These are phyloP conservation scores for Archips xylosteana DNA, from an alignment of 2,888 invertebrate species.

Conservation along the genomic window DNA sequence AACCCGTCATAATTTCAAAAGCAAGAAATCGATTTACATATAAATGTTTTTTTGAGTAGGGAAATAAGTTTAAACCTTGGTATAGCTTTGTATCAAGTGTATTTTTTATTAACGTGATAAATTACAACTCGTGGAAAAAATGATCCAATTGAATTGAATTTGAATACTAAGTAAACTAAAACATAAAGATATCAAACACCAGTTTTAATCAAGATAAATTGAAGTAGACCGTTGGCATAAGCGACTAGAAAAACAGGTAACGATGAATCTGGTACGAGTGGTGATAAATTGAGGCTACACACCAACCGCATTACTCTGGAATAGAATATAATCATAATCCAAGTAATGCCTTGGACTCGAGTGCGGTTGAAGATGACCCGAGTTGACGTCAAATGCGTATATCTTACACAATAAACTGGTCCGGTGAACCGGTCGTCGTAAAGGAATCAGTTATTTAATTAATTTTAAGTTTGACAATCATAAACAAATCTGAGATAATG, in stretches of 20 bases:
- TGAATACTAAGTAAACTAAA: neutral
- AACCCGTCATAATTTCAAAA: no score
- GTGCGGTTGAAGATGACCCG: neutral
- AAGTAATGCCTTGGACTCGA: neutral
- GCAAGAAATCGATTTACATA: no score
- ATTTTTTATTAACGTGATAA: neutral
- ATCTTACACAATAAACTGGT: constrained; percentile 21
- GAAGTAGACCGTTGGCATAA: neutral
- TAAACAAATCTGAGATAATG: constrained; percentile 5
- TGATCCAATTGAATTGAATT: neutral
- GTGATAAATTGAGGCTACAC: neutral
- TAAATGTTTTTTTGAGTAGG: no score
- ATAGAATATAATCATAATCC: neutral
- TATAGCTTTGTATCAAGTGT: neutral
- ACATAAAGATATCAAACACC: neutral
- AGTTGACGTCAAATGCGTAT: constrained; percentile 20
- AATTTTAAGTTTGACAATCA: constrained; percentile 24
- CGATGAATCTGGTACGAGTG: neutral
- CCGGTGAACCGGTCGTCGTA: neutral
- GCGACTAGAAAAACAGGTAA: neutral
- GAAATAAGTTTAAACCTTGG: neutral
- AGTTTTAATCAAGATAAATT: constrained; percentile 8
- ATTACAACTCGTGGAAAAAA: neutral
- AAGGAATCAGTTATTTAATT: constrained; percentile 3
- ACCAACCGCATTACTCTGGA: neutral